Evolutionary conservation across 2,888 invertebrate species (phyloP).

Genomic region (Dasysyrphus albostriatus): DNA sequence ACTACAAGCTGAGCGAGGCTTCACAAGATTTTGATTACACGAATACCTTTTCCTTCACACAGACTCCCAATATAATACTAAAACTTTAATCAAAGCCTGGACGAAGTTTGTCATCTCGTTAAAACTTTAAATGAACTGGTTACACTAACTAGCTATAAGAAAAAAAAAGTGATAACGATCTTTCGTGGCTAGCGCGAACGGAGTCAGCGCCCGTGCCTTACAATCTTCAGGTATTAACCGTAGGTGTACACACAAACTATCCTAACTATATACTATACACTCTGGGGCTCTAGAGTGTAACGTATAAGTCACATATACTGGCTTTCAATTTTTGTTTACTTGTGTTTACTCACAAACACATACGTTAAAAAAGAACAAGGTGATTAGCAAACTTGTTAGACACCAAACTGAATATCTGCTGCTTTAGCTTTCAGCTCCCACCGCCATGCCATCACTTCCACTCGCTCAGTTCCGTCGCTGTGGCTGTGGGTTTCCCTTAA

Average conservation of each 20-base stretch:
- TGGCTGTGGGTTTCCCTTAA: slow-evolving; percentile 47
- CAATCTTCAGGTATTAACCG: slow-evolving; percentile 44
- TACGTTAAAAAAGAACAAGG: slow-evolving; percentile 61
- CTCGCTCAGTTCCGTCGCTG: slow-evolving; percentile 61
- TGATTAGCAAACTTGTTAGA: slow-evolving; percentile 76
- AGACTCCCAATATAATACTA: slow-evolving; percentile 18
- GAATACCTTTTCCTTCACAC: slow-evolving; percentile 6
- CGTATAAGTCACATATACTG: not conserved
- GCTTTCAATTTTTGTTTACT: slow-evolving; percentile 36
- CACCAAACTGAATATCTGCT: slow-evolving; percentile 70
- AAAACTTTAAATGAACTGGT: slow-evolving; percentile 71
- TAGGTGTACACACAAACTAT: slow-evolving; percentile 15
- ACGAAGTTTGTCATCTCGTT: slow-evolving; percentile 65
- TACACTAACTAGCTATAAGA: slow-evolving; percentile 69
- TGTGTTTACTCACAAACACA: slow-evolving; percentile 58
- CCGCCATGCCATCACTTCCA: slow-evolving; percentile 65
- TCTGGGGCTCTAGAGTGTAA: not conserved
- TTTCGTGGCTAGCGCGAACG: slow-evolving; percentile 30
- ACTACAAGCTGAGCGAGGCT: slow-evolving; percentile 20
- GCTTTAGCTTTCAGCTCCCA: slow-evolving; percentile 52
- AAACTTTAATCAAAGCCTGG: slow-evolving; percentile 56
- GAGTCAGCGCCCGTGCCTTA: slow-evolving; percentile 51
- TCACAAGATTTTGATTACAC: slow-evolving; percentile 47
- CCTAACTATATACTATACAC: not conserved
- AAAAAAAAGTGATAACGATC: slow-evolving; percentile 53